These are phyloP conservation scores for Eulemur albifrons DNA, from an alignment of 2,797 vertebrate species.

Conservation along the genomic window DNA sequence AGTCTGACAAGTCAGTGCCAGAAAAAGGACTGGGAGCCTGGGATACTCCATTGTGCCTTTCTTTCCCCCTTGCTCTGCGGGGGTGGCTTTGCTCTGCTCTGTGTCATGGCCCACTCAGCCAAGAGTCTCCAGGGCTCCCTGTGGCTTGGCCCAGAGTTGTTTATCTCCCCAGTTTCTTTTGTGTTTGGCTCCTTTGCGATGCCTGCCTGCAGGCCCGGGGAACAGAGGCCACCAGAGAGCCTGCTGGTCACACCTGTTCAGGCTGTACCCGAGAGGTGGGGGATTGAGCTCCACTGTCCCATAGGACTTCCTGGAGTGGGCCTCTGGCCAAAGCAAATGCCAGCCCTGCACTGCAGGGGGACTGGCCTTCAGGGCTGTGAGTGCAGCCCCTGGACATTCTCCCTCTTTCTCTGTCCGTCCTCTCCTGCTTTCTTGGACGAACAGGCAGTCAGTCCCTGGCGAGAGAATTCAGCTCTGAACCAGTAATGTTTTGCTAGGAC, in stretches of 20 bases:
- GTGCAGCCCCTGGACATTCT: neutral
- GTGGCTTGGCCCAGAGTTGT: neutral
- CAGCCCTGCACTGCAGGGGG: neutral
- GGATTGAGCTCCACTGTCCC: neutral
- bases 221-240: neutral
- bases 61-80: neutral
- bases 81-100: neutral
- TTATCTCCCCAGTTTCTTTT: neutral
- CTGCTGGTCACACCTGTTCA: constrained; percentile 43
- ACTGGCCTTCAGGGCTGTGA: neutral
- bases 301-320: neutral
- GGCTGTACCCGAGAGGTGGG: neutral
- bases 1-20: neutral
- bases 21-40: neutral
- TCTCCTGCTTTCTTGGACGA: neutral
- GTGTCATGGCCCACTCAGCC: neutral
- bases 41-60: neutral
- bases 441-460: neutral
- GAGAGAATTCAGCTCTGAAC: neutral
- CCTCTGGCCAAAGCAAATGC: neutral
- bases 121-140: neutral
- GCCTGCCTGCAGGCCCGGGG: neutral
- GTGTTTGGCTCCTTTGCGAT: neutral
- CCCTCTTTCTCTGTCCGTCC: neutral
- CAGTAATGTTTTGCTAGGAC: neutral